A percentile compares a stretch with the other conserved stretches of the same genome.
These are phyloP conservation scores for Eustalomyia histrio DNA, from an alignment of 2,888 invertebrate species.

Conservation along the genomic window DNA sequence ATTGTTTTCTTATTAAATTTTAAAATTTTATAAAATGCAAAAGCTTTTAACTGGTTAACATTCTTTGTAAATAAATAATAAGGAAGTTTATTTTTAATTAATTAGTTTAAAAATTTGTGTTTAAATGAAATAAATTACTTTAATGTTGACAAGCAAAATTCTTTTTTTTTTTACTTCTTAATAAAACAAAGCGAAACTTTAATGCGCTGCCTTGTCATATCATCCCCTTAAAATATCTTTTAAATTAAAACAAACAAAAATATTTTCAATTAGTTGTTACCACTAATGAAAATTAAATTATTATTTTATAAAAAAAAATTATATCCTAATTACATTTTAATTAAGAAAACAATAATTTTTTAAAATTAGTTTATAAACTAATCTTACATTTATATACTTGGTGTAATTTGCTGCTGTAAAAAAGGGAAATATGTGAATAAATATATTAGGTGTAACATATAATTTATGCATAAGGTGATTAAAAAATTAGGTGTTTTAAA, in stretches of 20 bases:
- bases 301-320: background rate
- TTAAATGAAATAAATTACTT: too few species aligned
- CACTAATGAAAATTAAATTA: background rate
- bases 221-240: background rate
- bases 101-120: too few species aligned
- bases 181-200: too few species aligned
- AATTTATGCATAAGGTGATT: background rate
- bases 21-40: too few species aligned
- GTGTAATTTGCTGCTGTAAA: conserved; percentile 18
- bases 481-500: background rate
- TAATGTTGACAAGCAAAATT: too few species aligned
- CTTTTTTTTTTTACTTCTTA: too few species aligned
- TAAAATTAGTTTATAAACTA: conserved; percentile 5
- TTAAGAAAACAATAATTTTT: background rate
- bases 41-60: too few species aligned
- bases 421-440: conserved; percentile 12
- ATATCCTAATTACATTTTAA: background rate
- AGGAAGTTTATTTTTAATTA: too few species aligned
- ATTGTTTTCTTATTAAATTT: too few species aligned
- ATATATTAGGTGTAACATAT: background rate
- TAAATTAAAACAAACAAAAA: background rate
- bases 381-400: background rate
- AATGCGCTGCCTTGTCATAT: background rate
- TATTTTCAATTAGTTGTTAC: background rate
- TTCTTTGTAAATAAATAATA: too few species aligned